phyloP scores from a whole-genome alignment of 2,888 invertebrate species.

The Plagodis dolabraria region DNA sequence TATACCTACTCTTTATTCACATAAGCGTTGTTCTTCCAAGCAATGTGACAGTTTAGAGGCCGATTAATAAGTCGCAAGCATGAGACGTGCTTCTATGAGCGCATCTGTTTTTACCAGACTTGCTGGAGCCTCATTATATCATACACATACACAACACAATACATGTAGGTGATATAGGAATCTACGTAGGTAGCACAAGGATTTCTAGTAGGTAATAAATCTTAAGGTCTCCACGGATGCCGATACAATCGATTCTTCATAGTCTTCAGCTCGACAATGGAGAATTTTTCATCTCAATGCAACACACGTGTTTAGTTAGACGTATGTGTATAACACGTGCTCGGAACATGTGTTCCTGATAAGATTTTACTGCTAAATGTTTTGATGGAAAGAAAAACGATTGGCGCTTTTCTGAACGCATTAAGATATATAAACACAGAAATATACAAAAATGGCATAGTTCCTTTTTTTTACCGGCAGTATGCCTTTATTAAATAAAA shows the following conservation, averaged over 20 bases:
- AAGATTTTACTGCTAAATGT: constrained; percentile 27
- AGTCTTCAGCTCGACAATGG: constrained; percentile 7
- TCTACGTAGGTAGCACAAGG: constrained; percentile 20
- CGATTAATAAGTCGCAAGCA: constrained; percentile 6
- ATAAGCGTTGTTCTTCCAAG: too few species aligned
- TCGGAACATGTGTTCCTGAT: constrained; percentile 23
- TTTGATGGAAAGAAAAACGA: background rate
- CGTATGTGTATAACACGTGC: constrained; percentile 35
- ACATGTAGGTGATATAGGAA: background rate
- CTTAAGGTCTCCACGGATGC: constrained; percentile 14
- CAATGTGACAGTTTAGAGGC: constrained; percentile 19
- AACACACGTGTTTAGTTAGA: constrained; percentile 1
- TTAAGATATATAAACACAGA: too few species aligned
- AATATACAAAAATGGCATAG: too few species aligned
- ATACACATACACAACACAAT: background rate
- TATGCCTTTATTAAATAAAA: too few species aligned
- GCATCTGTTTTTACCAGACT: constrained; percentile 13
- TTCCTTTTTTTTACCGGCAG: too few species aligned
- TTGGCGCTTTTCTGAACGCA: too few species aligned
- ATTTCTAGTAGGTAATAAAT: constrained; percentile 17
- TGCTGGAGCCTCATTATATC: constrained; percentile 5
- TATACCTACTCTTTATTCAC: too few species aligned
- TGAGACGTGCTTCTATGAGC: background rate
- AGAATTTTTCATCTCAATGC: constrained; percentile 13
- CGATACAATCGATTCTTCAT: constrained; percentile 19